Evolutionary conservation across 2,113 vertebrate genomes (phyloP), one percentile per base, ranked within the genome.

Genomic region (Actenoides hombroni): DNA sequence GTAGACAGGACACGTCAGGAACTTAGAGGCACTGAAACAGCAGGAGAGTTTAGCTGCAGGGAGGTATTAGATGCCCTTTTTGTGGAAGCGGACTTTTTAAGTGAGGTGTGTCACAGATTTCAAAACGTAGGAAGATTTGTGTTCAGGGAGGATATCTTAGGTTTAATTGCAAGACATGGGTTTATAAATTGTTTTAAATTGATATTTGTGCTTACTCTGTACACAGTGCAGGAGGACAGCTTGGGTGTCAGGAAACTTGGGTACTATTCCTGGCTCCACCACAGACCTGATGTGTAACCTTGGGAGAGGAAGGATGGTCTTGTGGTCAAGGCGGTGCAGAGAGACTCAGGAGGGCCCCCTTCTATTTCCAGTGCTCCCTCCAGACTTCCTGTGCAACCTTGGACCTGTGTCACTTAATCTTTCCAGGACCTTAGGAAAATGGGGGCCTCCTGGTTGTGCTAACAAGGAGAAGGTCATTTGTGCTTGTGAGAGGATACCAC

Each of bases 321-420:
- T 82, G 91, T 94, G 92, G 94, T 94, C 92, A 92, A 85, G 88
- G 74, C 57, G 1, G 31, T 67, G 83, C 0, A 0, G 49, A 84
- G 67, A 24, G 86, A 95, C 51, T 89, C 44, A 54, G 80, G 40
- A 91, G 91, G 94, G 81, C 91, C 91, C 59, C 77, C 56, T 81
- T 95, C 96, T 96, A 97, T 96, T 97, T 96, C 77, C 80, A 97
- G 96, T 40, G 37, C 57, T 92, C 94, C 39, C 31, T 93, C 92
- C 96, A 96, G 96, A 96, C 96, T 97, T 97, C 95, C 96, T 97
- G 96, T 64, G 31, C 83, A 94, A 96, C 94, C 96, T 96, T 92
- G 95, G 93, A 92, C 92, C 94, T 37, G 65, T 93, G 92, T 95
- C 94, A 95, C 88, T 97, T 94, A 95, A 96, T 96, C 90, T 96